Base-by-base conservation (phyloP, 2,797 vertebrate species). In the Manis crassicaudata region DNA sequence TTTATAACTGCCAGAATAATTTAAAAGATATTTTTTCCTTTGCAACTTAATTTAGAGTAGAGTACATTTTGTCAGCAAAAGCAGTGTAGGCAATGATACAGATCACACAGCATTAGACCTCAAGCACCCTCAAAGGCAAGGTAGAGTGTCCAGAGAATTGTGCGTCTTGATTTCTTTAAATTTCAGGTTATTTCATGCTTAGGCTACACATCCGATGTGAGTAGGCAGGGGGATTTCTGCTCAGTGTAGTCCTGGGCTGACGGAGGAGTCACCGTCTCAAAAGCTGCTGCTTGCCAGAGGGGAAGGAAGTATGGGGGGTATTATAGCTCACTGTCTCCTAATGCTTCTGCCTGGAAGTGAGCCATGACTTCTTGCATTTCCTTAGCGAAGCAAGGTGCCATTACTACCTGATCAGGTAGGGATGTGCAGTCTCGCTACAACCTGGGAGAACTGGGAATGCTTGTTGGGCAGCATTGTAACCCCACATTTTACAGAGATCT, bases 1-100 rank as follows among this genome's bases (percentile, higher is more conserved):
- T 88, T 88, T 92, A 37, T 80, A 95, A 96, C 92, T 98, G 96
- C 96, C 98, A 98, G 96, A 98, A 94, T 86, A 92, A 97, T 98
- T 97, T 97, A 98, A 97, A 97, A 97, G 95, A 29, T 95, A 81
- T 92, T 95, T 97, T 76, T 97, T 95, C 84, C 37, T 95, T 93
- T 96, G 94, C 96, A 96, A 56, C 81, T 92, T 86, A 77, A 65
- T 83, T 92, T 62, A 77, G 90, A 62, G 12, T 60, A 37, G 93
- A 95, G 95, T 13, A 1, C 40, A 65, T 80, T 88, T 95, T 96
- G 84, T 77, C 46, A 83, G 73, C 72, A 52, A 76, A 90, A 91
- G 56, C 50, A 5, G 20, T 10, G 7, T 54, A 95, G 84, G 70
- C 96, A 93, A 0, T 18, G 72, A 27, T 17, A 20, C n/a, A 0